These are phyloP conservation scores for Drosophila dunni DNA, from an alignment of 1,140 invertebrate genomes.

Conservation along the genomic window DNA sequence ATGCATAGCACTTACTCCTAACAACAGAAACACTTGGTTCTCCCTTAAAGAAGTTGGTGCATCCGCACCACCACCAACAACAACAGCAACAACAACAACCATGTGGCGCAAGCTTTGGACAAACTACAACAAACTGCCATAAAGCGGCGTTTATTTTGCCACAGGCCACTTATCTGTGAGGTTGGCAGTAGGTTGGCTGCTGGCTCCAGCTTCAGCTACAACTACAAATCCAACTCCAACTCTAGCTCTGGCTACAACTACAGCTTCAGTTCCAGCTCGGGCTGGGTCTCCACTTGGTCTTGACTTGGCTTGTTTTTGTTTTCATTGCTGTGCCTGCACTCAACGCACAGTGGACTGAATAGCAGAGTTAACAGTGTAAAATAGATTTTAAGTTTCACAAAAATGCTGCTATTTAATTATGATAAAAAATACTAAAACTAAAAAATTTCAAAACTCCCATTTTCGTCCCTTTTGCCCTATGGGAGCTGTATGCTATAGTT, in stretches of 20 bases:
- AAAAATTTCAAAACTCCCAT: too few species aligned
- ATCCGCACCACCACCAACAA: neutral
- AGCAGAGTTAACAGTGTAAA: neutral
- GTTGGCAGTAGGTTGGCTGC: constrained; percentile 57
- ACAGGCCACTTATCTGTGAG: constrained; percentile 81
- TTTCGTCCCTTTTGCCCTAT: too few species aligned
- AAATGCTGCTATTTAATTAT: too few species aligned
- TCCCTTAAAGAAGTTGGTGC: constrained; percentile 58
- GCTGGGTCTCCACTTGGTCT: constrained; percentile 50
- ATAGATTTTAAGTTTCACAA: neutral
- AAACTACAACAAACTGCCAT: constrained; percentile 81
- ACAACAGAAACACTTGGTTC: constrained; percentile 71
- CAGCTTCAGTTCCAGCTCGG: constrained; percentile 33
- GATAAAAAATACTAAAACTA: too few species aligned
- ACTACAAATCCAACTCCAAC: constrained; percentile 14
- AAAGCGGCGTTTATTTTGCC: constrained; percentile 82
- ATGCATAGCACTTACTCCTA: constrained; percentile 69
- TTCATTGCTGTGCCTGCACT: constrained; percentile 69
- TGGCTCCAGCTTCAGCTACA: constrained; percentile 15
- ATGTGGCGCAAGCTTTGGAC: constrained; percentile 70
- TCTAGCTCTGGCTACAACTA: constrained; percentile 10
- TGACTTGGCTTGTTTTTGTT: constrained; percentile 69
- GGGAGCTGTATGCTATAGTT: too few species aligned
- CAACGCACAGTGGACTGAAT: constrained; percentile 6
- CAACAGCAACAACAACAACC: constrained; percentile 40